Base-by-base conservation (phyloP, 2,888 invertebrate genomes). In the Pollenia angustigena region DNA sequence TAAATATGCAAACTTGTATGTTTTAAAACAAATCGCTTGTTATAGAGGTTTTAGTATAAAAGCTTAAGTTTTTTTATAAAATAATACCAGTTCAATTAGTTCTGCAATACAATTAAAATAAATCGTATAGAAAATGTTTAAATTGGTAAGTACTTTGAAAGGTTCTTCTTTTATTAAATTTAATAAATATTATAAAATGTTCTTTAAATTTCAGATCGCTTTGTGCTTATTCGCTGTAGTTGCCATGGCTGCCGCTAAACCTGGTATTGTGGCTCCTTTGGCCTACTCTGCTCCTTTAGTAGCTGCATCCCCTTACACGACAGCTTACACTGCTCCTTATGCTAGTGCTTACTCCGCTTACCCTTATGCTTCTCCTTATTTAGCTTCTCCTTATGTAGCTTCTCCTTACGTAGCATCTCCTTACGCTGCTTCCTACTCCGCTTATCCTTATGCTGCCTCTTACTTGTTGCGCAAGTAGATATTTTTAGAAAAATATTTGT, bases 161-260 rank as follows among this genome's bases (percentile, higher is more conserved):
- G 4, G 0, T 52, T 69, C 11, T 23, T 23, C 7, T 12, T 1
- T 16, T 16, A 16, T 12, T 6, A 11, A 62, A 10, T 64, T 32
- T 3, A 40, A 50, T 40, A 52, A n/a, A 16, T 9, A 52, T 2
- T 23, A 16, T 16, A 32, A 52, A 42, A 16, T 66, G 9, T 32
- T n/a, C 0, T 42, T 23, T 54, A 4, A 18, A 9, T 54, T 44
- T 14, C 8, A 74, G 74, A 60, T 74, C 58, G 48, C 74, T 74
- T 58, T 74, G 16, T 74, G 74, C 79, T 88, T 89, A 60, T 75
- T 89, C 50, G 89, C 89, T 44, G 16, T 90, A 14, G 44, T 90
- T 68, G 89, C 90, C 10, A 81, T 85, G 74, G 89, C 83, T n/a
- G 86, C 88, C 18, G 90, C 89, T 85, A 90, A 90, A 50, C 90